Percentiles rank a stretch among this genome's conserved stretches.
Evolutionary conservation across 1,140 invertebrate species (phyloP).

Genomic region (Alviniconcha marisindica): DNA sequence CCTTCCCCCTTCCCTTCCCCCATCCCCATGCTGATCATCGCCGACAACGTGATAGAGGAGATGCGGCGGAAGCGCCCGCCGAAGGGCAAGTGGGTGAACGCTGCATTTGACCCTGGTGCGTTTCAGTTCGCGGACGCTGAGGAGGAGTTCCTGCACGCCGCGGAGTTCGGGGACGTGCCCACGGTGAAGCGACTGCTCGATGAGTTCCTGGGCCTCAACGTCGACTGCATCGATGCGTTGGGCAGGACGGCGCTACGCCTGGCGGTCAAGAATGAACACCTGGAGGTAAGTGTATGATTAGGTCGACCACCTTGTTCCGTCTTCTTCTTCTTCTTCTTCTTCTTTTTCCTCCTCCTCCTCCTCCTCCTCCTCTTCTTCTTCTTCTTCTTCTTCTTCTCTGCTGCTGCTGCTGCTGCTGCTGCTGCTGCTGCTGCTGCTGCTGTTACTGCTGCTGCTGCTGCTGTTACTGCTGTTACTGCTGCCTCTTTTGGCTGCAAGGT

Average conservation of each 20-base stretch:
- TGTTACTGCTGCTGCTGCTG: too few species aligned
- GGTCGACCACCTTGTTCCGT: background rate
- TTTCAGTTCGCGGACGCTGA: slow-evolving; percentile 52
- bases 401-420: too few species aligned
- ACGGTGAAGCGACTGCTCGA: slow-evolving; percentile 52
- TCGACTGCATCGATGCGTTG: slow-evolving; percentile 58
- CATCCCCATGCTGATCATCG: background rate
- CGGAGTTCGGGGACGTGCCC: slow-evolving; percentile 60
- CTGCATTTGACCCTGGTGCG: background rate
- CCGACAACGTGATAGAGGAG: background rate
- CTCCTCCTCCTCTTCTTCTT: too few species aligned
- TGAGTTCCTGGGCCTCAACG: slow-evolving; percentile 57
- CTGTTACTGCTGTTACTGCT: too few species aligned
- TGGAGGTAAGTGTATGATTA: slow-evolving; percentile 55
- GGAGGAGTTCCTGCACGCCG: slow-evolving; percentile 57
- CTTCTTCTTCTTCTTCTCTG: too few species aligned
- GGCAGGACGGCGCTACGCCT: slow-evolving; percentile 60
- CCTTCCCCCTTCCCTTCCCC: too few species aligned
- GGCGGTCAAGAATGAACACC: slow-evolving; percentile 66
- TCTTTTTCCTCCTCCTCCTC: background rate
- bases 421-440: too few species aligned
- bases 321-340: background rate
- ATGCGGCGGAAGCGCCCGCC: background rate
- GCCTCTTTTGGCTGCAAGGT: too few species aligned
- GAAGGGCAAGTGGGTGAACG: too few species aligned